A percentile compares a stretch with the other conserved stretches of the same genome.
These are phyloP conservation scores for Amphiura filiformis DNA, from an alignment of 35 echinoderm and acorn worm species.

Conservation along the genomic window DNA sequence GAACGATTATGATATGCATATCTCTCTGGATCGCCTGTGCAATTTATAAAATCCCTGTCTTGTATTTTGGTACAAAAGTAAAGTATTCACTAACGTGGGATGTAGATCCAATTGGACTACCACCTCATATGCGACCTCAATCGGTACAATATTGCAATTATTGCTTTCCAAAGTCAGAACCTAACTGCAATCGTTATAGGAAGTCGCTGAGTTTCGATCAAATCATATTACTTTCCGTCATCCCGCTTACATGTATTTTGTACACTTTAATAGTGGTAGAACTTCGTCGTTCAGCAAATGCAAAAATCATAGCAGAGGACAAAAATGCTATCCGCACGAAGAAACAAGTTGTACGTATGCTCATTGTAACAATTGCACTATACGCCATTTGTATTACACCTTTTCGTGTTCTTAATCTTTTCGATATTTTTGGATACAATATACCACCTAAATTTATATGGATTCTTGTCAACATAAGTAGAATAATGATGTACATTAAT, in stretches of 20 bases:
- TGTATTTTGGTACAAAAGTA: conserved; percentile 39
- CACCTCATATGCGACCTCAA: background rate
- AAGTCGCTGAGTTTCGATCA: conserved; percentile 72
- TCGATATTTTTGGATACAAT: conserved; percentile 51
- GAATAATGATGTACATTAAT: conserved; percentile 92
- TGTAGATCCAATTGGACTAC: background rate
- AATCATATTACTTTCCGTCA: conserved; percentile 74
- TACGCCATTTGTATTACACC: conserved; percentile 93
- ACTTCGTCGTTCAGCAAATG: conserved; percentile 52
- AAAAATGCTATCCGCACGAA: conserved; percentile 69
- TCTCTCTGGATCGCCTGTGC: conserved; percentile 60
- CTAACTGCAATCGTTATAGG: conserved; percentile 48
- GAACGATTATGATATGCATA: conserved; percentile 60
- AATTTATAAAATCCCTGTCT: conserved; percentile 77
- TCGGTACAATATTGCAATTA: conserved; percentile 50
- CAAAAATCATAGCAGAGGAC: conserved; percentile 32
- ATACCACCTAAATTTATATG: conserved; percentile 60
- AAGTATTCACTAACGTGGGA: background rate
- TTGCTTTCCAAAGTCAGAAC: conserved; percentile 19
- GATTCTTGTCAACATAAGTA: conserved; percentile 66
- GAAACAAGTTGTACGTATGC: conserved; percentile 95
- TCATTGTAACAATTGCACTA: conserved; percentile 88
- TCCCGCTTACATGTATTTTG: conserved; percentile 78
- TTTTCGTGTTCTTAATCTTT: conserved; percentile 87
- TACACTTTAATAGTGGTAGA: conserved; percentile 90